Base-by-base conservation (phyloP, 2,888 invertebrate species). In the Salticus scenicus region DNA sequence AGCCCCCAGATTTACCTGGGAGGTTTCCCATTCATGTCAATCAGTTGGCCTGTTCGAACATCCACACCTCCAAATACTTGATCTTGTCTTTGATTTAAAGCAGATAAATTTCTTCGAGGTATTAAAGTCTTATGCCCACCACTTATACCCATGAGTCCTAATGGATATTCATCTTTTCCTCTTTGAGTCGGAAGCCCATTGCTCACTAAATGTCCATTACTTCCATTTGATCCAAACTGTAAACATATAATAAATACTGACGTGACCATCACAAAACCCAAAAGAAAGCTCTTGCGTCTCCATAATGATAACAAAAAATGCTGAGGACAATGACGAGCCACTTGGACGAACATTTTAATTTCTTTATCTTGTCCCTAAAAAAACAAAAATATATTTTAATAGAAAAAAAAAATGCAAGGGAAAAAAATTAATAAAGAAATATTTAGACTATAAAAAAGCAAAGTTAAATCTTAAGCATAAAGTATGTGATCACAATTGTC, bases 101-200 rank as follows among this genome's bases (percentile, higher is more conserved):
- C 88, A 12, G 88, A 88, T n/a, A 88, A 71, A 51, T 88, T 88
- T 24, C 88, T 76, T 14, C 88, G 30, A 12, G 88, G 88, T 31
- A 88, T 86, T 14, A 87, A 75, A 5, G 83, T 85, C 33, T 84
- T 75, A 42, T 87, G 88, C 33, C 74, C 73, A 10, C 81, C 81
- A 20, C 82, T 57, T 1, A 75, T 41, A 14, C 80, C 85, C 0
- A 66, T 67, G 72, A 88, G 42, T 14, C 80, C 82, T 31, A 87
- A 28, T 14, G 86, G 83, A 41, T 78, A 82, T 42, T 73, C 80
- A n/a, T 41, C 37, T 28, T 75, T 69, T 14, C 24, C 67, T n/a
- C 69, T 66, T 1, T 70, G 64, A 10, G 77, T 42, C 14, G 76
- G 57, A 12, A 72, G 66, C n/a, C 74, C 86, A 31, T 69, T 75